Evolutionary conservation across 2,888 invertebrate genomes (phyloP), one percentile per base, ranked within the genome.

Genomic region (Deilephila elpenor): DNA sequence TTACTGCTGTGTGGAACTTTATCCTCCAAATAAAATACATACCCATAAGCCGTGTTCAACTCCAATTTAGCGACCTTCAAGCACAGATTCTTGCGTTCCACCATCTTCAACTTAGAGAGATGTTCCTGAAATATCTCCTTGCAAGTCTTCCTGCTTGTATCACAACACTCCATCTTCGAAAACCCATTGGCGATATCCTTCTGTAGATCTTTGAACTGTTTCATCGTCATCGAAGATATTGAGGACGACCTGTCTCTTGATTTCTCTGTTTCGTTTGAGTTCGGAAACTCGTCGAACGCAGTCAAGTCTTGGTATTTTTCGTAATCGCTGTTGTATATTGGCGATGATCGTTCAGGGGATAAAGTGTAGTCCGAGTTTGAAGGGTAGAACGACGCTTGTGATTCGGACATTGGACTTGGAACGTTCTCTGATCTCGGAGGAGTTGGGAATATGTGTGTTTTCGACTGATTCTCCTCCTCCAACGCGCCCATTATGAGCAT

Each of bases 191-290:
- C 81, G 2, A 93, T 84, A 73, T 92, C 91, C 75, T 91, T 93
- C 77, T 93, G 93, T 74, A 90, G 70, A 74, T 93, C 93, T 19
- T 93, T 93, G 70, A 89, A 93, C 53, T 91, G 89, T 73, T 93
- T 89, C 88, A 89, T 86, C 0, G 89, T 88, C 87, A 89, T 86
- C 0, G 88, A 84, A 0, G 84, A 83, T 0, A 81, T 74, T 0
- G 89, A 86, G 1, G 76, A 62, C 0, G 82, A 82, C 1, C 88
- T 79, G 29, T 85, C 83, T 20, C 81, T 74, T 72, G 84, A 84
- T 53, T 82, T 82, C 5, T 85, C 83, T 59, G 74, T 80, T 44
- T 61, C 75, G 3, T 79, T 81, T 29, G 81, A 81, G 7, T 78
- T 79, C 5, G 82, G 77, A 11, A 76, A 78, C 1, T 88, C 88